Base-by-base conservation (phyloP, 2,888 invertebrate species). In the Carabus problematicus region DNA sequence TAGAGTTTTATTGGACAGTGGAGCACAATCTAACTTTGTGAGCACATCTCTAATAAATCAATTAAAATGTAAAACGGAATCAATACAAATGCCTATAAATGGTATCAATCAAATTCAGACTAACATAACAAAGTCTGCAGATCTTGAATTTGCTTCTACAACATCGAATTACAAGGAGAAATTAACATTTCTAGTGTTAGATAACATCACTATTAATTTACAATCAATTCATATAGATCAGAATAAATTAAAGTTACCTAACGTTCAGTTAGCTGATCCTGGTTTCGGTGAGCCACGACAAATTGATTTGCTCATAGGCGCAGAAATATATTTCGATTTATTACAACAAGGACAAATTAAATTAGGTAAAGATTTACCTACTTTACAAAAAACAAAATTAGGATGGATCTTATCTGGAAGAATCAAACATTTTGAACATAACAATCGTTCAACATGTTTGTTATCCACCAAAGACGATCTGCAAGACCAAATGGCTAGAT, bases 341-440 rank as follows among this genome's bases (percentile, higher is more conserved):
- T 14, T 60, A 18, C 16, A 42, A 9, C 41, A 18, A 60, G 60
- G 43, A 16, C 12, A 42, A 16, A 42, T 42, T 11, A 42, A 40
- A n/a, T 41, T 40, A 42, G 41, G 14, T 41, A 14, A 18, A 18
- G 18, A 42, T 18, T 42, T 11, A 16, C 41, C 60, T 14, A 60
- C n/a, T 14, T 42, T 40, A 60, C 60, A 60, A 11, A 60, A 60
- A 60, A 60, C 60, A n/a, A 41, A 60, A 60, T 14, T 60, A 16
- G 60, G 60, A 16, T 60, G 60, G 60, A 60, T 60, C 42, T 12
- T 60, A 14, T 41, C 60, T 14, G 42, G 60, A 4, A 18, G 8
- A 42, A 42, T 60, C 4, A n/a, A 14, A 14, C 12, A 60, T 42
- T 42, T 42, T n/a, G 14, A 60, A 60, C 12, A 60, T 9, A 14